These are phyloP conservation scores for Smithornis capensis DNA, from an alignment of 2,113 vertebrate species.

Conservation along the genomic window DNA sequence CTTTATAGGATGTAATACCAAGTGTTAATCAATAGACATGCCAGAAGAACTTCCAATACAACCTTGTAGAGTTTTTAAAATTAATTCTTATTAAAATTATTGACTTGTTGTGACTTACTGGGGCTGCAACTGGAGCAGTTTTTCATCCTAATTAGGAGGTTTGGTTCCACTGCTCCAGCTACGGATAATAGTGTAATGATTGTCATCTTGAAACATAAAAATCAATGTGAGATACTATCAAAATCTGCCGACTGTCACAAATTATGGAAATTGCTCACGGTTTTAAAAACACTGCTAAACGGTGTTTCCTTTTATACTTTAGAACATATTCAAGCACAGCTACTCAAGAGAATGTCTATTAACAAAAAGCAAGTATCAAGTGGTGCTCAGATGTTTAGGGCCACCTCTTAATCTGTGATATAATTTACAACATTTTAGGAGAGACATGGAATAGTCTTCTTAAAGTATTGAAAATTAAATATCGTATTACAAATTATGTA, in stretches of 20 bases:
- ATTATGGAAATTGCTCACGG: slow-evolving; percentile 72
- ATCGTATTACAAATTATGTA: not conserved
- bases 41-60: slow-evolving; percentile 87
- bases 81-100: slow-evolving; percentile 92
- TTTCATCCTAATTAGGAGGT: slow-evolving; percentile 83
- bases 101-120: slow-evolving; percentile 81
- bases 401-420: not conserved
- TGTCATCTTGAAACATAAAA: slow-evolving; percentile 76
- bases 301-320: slow-evolving; percentile 15
- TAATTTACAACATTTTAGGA: slow-evolving; percentile 27
- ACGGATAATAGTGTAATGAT: slow-evolving; percentile 81
- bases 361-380: slow-evolving; percentile 46
- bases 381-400: slow-evolving; percentile 38
- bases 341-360: slow-evolving; percentile 26
- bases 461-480: not conserved
- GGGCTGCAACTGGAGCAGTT: slow-evolving; percentile 69
- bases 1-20: slow-evolving; percentile 90
- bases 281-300: slow-evolving; percentile 60
- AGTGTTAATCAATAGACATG: slow-evolving; percentile 94
- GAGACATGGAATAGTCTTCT: not conserved
- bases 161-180: slow-evolving; percentile 72
- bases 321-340: slow-evolving; percentile 5
- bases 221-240: slow-evolving; percentile 70
- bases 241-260: slow-evolving; percentile 70
- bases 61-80: slow-evolving; percentile 87